Evolutionary conservation across 1,140 invertebrate species (phyloP).

Genomic region (Elysia chlorotica): DNA sequence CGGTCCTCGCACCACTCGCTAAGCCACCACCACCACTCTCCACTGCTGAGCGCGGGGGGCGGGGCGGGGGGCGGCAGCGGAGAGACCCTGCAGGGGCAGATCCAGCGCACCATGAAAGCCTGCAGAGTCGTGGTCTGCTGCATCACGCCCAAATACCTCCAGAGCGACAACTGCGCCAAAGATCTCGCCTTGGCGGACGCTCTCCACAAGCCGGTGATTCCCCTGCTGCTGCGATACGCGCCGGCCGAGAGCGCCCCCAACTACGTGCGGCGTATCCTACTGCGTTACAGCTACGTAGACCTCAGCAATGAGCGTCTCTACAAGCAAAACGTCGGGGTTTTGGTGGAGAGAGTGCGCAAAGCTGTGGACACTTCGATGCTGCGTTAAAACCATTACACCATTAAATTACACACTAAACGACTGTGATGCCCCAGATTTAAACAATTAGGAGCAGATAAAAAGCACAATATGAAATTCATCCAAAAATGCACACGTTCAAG

Average conservation of each 20-base stretch:
- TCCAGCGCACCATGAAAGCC: conserved; percentile 55
- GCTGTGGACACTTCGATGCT: not conserved
- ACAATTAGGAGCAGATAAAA: no score
- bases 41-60: not conserved
- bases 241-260: conserved; percentile 59
- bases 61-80: conserved; percentile 30
- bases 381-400: no score
- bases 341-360: conserved; percentile 52
- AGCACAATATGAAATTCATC: no score
- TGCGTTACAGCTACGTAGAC: conserved; percentile 45
- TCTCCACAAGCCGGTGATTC: conserved; percentile 64
- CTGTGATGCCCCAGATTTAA: no score
- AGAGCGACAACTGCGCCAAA: conserved; percentile 63
- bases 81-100: conserved; percentile 50
- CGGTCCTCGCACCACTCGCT: conserved; percentile 34
- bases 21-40: no score
- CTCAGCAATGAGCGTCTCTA: conserved; percentile 57
- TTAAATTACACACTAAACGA: no score
- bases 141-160: conserved; percentile 64
- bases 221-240: conserved; percentile 60
- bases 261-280: conserved; percentile 49
- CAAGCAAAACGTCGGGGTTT: conserved; percentile 50
- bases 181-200: conserved; percentile 64
- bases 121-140: conserved; percentile 59
- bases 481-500: no score